Evolutionary conservation across 2,888 invertebrate species (phyloP), one percentile per base, ranked within the genome.

Genomic region (Acleris cristana): DNA sequence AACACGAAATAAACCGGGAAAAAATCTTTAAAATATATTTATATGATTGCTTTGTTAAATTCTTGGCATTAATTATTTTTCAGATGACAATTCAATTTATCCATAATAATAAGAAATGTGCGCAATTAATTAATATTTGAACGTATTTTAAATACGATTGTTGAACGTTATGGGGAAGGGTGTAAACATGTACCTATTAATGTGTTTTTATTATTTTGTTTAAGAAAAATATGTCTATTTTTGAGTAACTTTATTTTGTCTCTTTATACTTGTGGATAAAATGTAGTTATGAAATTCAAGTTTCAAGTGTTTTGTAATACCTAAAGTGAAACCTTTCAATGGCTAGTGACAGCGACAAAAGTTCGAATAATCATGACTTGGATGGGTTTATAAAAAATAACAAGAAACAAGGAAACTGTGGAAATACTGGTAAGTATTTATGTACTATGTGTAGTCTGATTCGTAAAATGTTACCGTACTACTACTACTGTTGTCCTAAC

Each of bases 311-410:
- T 48, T 54, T 63, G 57, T 63, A 63, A 48, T 62, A 62, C 57
- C 49, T 70, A 63, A 59, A 70, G 67, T 65, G 71, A 77, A 73
- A 82, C 79, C 78, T 86, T 90, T 89, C 90, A 88, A 92, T 92
- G 92, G 92, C 92, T 86, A 92, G 90, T 92, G 92, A 92, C 88
- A 90, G 84, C 87, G 90, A 90, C 78, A 91, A 90, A 89, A 87
- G 85, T 91, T 90, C 85, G 75, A 86, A 83, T 86, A 88, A 86
- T 88, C 87, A 85, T 74, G 90, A 88, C 82, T 89, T 88, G 74
- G 88, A 90, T 79, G 89, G 88, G 77, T 88, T 89, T 70, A 62
- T 90, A 76, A 92, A 86, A 77, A 86, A 75, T 79, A 86, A 76
- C 75, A 90, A 85, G 76, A 90, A 86, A 77, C 84, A 84, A 80